A percentile compares a stretch with the other conserved stretches of the same genome.
Evolutionary conservation across 2,888 invertebrate genomes (phyloP).

Genomic region (Chrysotoxum bicinctum): DNA sequence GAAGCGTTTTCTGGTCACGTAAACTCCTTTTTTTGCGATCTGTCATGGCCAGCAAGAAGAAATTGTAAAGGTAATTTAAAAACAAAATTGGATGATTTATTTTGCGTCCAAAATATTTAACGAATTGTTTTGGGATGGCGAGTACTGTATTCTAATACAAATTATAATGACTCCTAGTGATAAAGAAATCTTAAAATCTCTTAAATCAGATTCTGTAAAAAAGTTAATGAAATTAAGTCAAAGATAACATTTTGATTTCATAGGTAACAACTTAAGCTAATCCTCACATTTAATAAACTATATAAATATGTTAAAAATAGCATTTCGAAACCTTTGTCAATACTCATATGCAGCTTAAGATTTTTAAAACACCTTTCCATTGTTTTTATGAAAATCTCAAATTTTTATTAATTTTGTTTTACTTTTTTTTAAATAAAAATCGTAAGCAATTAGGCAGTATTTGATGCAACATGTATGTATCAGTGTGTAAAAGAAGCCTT

Average conservation of each 20-base stretch:
- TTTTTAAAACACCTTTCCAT: slow-evolving; percentile 30
- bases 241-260: neutral
- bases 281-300: no score
- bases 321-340: neutral
- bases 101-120: no score
- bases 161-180: no score
- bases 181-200: no score
- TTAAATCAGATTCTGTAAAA: neutral
- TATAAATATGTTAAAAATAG: neutral
- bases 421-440: slow-evolving; percentile 49
- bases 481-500: slow-evolving; percentile 66
- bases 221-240: neutral
- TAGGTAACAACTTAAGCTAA: neutral
- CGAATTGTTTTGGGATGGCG: no score
- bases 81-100: no score
- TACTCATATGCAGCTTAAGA: slow-evolving; percentile 45
- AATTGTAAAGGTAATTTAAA: no score
- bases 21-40: no score
- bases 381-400: neutral
- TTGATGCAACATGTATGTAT: slow-evolving; percentile 71
- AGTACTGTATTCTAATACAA: no score
- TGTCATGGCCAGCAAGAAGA: no score
- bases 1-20: no score
- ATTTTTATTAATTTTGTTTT: slow-evolving; percentile 31
- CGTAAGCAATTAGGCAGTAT: slow-evolving; percentile 71